Conservation (phyloP, 2,797 vertebrate genomes). For the Yasuhikotakia modesta region DNA sequence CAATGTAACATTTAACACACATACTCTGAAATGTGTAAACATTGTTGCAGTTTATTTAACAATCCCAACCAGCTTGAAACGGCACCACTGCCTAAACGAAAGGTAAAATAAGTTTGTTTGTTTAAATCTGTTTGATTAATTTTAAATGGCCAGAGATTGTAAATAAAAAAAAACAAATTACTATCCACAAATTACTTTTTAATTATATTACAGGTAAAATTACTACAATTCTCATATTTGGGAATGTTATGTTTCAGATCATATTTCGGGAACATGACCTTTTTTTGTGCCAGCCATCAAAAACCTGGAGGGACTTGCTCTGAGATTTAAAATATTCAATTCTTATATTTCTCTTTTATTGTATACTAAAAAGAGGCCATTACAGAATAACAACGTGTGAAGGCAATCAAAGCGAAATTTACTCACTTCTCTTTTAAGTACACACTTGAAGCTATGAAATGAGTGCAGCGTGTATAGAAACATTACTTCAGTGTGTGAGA, state of each 20-base stretch:
- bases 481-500: no score
- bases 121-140: background rate
- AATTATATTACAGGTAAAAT: no score
- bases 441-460: background rate
- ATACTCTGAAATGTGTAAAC: background rate
- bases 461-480: background rate
- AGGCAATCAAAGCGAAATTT: constrained; percentile 23
- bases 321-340: constrained; percentile 29
- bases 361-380: constrained; percentile 17
- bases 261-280: background rate
- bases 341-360: constrained; percentile 38
- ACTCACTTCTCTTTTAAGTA: constrained; percentile 11
- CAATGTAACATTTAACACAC: no score
- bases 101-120: background rate
- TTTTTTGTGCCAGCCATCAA: background rate
- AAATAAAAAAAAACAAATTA: no score
- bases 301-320: constrained; percentile 5
- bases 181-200: no score
- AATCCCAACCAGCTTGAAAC: background rate
- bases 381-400: constrained; percentile 30
- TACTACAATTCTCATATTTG: background rate
- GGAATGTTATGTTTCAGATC: background rate
- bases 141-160: background rate
- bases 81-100: background rate
- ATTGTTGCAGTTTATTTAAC: background rate